Conservation (phyloP, 2,113 vertebrate species). For the Ibidorhyncha struthersii region DNA sequence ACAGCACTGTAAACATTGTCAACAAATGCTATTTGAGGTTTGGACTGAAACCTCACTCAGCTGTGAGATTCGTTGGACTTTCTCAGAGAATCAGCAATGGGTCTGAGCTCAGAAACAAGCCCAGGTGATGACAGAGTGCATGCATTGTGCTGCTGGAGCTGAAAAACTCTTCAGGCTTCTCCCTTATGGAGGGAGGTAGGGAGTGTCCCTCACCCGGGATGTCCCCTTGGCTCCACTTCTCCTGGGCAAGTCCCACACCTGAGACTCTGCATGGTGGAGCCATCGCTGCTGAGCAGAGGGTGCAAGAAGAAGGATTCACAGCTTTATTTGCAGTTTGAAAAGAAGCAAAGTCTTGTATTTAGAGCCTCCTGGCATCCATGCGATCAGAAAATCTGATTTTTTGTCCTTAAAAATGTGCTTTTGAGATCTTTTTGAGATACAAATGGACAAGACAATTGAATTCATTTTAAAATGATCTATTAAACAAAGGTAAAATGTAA, state of each 20-base stretch:
- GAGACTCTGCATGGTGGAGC: background rate
- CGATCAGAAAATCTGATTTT: background rate
- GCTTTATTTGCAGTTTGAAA: background rate
- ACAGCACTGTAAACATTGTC: background rate
- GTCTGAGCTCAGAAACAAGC: background rate
- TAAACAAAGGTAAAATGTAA: background rate
- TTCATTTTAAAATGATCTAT: background rate
- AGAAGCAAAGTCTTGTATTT: background rate
- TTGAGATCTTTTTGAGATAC: background rate
- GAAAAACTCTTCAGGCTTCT: background rate
- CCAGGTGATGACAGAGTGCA: accelerated
- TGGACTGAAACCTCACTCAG: constrained; percentile 9
- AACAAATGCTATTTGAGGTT: constrained; percentile 24
- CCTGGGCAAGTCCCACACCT: background rate
- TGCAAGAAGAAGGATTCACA: background rate
- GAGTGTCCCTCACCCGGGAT: accelerated
- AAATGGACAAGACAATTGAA: background rate
- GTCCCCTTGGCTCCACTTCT: background rate
- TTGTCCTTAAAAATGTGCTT: background rate
- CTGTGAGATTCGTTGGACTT: background rate
- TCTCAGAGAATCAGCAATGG: background rate
- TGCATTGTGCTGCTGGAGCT: background rate
- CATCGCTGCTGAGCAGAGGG: background rate
- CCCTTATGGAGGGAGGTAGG: background rate
- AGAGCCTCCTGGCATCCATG: background rate